Conservation (phyloP, 2,113 vertebrate species). For the Todiramphus chloris region DNA sequence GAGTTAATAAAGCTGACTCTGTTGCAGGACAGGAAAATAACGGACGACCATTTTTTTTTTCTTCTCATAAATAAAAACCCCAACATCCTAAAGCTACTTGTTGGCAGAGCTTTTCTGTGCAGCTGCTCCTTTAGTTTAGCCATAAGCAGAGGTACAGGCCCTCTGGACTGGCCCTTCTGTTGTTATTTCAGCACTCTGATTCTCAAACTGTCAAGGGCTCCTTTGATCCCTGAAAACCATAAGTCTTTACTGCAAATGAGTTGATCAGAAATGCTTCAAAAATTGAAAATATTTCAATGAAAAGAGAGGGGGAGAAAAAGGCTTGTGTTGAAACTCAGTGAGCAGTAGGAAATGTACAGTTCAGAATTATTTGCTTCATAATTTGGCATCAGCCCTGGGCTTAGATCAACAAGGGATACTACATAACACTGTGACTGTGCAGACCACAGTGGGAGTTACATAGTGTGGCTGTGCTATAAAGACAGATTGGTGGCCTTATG, state of each 20-base stretch:
- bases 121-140: background rate
- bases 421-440: background rate
- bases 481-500: background rate
- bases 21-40: slow-evolving; percentile 16
- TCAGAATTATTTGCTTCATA: background rate
- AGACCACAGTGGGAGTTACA: background rate
- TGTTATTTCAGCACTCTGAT: background rate
- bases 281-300: background rate
- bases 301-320: accelerated
- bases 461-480: background rate
- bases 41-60: background rate
- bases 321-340: background rate
- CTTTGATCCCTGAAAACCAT: background rate
- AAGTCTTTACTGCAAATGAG: background rate
- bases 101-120: background rate
- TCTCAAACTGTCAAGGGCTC: background rate
- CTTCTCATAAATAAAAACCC: background rate
- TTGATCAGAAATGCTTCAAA: background rate
- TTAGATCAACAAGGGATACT: background rate
- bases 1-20: slow-evolving; percentile 34
- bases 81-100: background rate
- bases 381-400: background rate
- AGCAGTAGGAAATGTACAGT: background rate
- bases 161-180: background rate
- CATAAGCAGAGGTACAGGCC: background rate